Percentiles rank a stretch among this genome's conserved stretches.
Conservation (phyloP, 2,113 vertebrate genomes). For the Grantiella picta region DNA sequence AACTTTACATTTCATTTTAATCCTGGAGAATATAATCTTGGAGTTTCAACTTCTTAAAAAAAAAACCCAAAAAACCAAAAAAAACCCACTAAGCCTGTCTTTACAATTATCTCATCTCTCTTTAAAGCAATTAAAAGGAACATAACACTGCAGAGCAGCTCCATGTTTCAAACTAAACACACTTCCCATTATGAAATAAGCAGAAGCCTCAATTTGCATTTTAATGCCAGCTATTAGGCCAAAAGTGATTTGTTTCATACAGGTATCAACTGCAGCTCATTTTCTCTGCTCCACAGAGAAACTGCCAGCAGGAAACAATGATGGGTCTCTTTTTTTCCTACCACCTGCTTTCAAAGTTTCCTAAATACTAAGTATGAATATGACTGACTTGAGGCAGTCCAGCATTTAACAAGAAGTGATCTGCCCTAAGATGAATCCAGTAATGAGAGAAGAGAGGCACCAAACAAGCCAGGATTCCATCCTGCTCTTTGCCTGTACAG, state of each 20-base stretch:
- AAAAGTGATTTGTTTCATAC: not conserved
- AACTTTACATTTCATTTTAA: not conserved
- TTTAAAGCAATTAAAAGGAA: not conserved
- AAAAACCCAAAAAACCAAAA: no score
- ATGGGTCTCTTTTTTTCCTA: not conserved
- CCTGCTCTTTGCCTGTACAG: not conserved
- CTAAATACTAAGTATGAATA: not conserved
- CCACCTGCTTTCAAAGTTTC: not conserved
- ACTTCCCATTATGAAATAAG: not conserved
- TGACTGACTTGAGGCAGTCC: not conserved
- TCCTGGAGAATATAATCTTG: not conserved
- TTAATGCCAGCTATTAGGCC: not conserved
- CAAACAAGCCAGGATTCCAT: not conserved
- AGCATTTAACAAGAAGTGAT: not conserved
- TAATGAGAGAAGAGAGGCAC: not conserved
- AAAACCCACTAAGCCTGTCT: not conserved
- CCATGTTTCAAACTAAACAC: not conserved
- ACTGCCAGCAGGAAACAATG: not conserved
- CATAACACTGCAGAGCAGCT: not conserved
- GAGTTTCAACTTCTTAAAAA: not conserved
- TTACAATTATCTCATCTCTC: not conserved
- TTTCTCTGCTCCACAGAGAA: not conserved
- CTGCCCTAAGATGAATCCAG: not conserved
- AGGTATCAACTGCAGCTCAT: not conserved
- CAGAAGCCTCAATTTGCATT: not conserved